These are phyloP conservation scores for Grus americana DNA, from an alignment of 2,113 vertebrate genomes.

Conservation along the genomic window DNA sequence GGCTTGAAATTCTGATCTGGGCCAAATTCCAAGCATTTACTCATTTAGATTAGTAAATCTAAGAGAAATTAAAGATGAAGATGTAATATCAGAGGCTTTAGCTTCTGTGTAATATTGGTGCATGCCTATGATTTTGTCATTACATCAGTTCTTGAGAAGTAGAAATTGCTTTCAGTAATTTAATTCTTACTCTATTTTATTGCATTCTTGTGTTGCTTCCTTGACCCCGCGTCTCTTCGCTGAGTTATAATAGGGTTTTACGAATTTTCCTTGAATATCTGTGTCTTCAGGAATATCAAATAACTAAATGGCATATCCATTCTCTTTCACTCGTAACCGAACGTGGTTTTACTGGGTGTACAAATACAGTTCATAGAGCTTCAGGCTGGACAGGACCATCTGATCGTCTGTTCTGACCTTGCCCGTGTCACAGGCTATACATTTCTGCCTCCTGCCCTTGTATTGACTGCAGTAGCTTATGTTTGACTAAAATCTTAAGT, in stretches of 20 bases:
- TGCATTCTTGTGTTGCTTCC: background rate
- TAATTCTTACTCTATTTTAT: slow-evolving; percentile 8
- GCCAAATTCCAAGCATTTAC: slow-evolving; percentile 31
- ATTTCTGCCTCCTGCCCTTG: background rate
- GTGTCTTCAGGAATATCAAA: background rate
- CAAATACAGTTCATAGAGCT: background rate
- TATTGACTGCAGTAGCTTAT: background rate
- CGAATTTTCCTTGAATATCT: background rate
- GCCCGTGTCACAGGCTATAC: background rate
- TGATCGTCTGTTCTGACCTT: background rate
- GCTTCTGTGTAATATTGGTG: background rate
- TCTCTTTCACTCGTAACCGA: background rate
- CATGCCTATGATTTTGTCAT: slow-evolving; percentile 25
- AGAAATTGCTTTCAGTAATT: slow-evolving; percentile 23
- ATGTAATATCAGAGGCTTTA: background rate
- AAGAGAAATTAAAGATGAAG: slow-evolving; percentile 38
- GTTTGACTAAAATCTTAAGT: background rate
- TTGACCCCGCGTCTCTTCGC: background rate
- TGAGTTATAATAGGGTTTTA: background rate
- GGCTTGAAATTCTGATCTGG: slow-evolving; percentile 4
- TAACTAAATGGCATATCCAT: background rate
- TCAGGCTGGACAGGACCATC: background rate
- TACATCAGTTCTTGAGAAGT: slow-evolving; percentile 1
- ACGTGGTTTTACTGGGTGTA: background rate
- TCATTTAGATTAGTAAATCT: slow-evolving; percentile 28